These are phyloP conservation scores for Quadroppia sp. DNA, from an alignment of 2,888 invertebrate species.

Conservation along the genomic window DNA sequence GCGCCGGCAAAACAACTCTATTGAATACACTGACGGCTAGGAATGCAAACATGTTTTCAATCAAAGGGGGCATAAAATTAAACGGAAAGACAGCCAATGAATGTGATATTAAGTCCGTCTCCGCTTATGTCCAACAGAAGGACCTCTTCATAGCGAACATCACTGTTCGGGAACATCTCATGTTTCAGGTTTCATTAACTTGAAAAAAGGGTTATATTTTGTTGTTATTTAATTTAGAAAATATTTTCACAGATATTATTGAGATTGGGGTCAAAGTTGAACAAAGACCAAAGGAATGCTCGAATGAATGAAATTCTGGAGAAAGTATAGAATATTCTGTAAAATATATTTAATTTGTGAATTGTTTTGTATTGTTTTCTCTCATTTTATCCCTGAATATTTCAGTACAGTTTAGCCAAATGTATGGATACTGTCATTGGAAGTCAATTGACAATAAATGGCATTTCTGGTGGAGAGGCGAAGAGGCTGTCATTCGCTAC, in stretches of 20 bases:
- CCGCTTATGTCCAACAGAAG: slow-evolving; percentile 47
- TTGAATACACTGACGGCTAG: too few species aligned
- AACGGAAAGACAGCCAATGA: slow-evolving; percentile 20
- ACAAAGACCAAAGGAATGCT: background rate
- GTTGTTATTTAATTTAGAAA: background rate
- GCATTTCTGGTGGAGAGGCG: slow-evolving; percentile 93
- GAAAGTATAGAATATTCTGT: too few species aligned
- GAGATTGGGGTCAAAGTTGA: too few species aligned
- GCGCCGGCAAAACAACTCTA: too few species aligned
- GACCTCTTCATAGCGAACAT: slow-evolving; percentile 52
- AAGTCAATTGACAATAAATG: slow-evolving; percentile 76
- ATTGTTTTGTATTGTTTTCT: background rate
- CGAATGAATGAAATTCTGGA: too few species aligned
- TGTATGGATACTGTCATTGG: slow-evolving; percentile 89
- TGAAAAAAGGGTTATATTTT: slow-evolving; percentile 50
- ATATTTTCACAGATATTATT: too few species aligned
- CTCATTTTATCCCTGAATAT: too few species aligned
- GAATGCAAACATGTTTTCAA: too few species aligned
- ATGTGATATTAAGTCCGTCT: slow-evolving; percentile 20
- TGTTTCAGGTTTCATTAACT: slow-evolving; percentile 39
- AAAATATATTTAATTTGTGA: too few species aligned
- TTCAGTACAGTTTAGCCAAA: slow-evolving; percentile 73
- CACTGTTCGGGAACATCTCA: slow-evolving; percentile 52
- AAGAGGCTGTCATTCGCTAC: slow-evolving; percentile 92
- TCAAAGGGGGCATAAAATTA: too few species aligned